phyloP scores from a whole-genome alignment of 2,888 invertebrate genomes.

The Molorchus minor region DNA sequence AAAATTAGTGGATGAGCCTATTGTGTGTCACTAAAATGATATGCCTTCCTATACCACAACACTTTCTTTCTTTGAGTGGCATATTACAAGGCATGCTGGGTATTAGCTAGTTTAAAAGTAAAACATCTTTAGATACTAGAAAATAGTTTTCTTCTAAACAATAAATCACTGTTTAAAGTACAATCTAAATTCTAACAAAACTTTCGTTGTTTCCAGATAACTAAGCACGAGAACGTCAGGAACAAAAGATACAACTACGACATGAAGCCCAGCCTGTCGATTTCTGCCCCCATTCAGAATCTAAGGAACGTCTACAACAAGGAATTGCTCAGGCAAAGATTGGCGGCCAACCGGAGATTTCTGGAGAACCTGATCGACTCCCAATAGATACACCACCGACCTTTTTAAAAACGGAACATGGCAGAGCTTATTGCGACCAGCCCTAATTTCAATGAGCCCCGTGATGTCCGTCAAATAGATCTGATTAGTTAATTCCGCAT shows the following conservation, averaged over 20 bases:
- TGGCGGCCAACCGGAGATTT: conserved; percentile 44
- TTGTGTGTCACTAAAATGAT: no score
- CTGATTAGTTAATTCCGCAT: conserved; percentile 26
- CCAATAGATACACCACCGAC: conserved; percentile 26
- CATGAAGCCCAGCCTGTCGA: conserved; percentile 45
- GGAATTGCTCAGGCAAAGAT: conserved; percentile 42
- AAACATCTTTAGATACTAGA: no score
- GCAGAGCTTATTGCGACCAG: conserved; percentile 16
- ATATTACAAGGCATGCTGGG: no score
- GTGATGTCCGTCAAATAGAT: conserved; percentile 20
- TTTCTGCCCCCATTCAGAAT: conserved; percentile 46
- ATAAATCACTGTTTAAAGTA: no score
- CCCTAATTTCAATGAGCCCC: conserved; percentile 15
- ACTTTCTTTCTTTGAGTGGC: no score
- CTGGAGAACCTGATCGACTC: conserved; percentile 40
- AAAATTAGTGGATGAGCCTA: no score
- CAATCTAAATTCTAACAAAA: neutral
- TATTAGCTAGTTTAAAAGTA: no score
- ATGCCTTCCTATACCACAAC: no score
- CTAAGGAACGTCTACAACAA: conserved; percentile 43
- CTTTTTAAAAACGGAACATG: conserved; percentile 8
- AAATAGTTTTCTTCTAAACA: no score
- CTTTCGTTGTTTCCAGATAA: conserved; percentile 38
- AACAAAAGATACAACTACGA: conserved; percentile 44
- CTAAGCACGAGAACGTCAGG: conserved; percentile 37